A percentile compares a stretch with the other conserved stretches of the same genome.
These are phyloP conservation scores for Syngnathus typhle DNA, from an alignment of 2,113 vertebrate species.

Conservation along the genomic window DNA sequence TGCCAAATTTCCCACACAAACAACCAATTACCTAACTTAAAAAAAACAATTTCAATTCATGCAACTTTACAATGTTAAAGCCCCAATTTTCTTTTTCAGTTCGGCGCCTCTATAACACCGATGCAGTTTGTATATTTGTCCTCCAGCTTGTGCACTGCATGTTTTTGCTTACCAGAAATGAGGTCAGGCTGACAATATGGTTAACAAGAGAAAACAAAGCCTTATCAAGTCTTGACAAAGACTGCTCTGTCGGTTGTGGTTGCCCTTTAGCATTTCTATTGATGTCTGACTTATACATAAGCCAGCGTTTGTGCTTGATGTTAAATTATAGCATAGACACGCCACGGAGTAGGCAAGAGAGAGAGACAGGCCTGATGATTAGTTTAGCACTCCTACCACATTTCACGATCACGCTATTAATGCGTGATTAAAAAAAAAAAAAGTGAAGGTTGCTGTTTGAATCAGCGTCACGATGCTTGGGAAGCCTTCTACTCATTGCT, in stretches of 20 bases:
- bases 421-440: conserved; percentile 44
- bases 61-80: too few relatives aligned
- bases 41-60: too few relatives aligned
- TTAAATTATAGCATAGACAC: conserved; percentile 34
- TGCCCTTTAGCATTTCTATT: conserved; percentile 31
- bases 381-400: conserved; percentile 35
- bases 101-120: too few relatives aligned
- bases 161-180: neutral
- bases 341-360: neutral
- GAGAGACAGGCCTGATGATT: conserved; percentile 12
- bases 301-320: conserved; percentile 41
- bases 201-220: neutral
- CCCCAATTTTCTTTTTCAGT: too few relatives aligned
- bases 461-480: conserved; percentile 50
- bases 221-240: conserved; percentile 3
- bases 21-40: too few relatives aligned
- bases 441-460: conserved; percentile 52
- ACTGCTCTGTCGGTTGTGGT: conserved; percentile 1
- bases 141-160: too few relatives aligned
- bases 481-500: conserved; percentile 50
- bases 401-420: conserved; percentile 58
- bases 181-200: neutral
- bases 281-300: conserved; percentile 13
- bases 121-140: too few relatives aligned
- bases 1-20: too few relatives aligned